phyloP scores from a whole-genome alignment of 2,113 vertebrate species.

The Tinamus guttatus region DNA sequence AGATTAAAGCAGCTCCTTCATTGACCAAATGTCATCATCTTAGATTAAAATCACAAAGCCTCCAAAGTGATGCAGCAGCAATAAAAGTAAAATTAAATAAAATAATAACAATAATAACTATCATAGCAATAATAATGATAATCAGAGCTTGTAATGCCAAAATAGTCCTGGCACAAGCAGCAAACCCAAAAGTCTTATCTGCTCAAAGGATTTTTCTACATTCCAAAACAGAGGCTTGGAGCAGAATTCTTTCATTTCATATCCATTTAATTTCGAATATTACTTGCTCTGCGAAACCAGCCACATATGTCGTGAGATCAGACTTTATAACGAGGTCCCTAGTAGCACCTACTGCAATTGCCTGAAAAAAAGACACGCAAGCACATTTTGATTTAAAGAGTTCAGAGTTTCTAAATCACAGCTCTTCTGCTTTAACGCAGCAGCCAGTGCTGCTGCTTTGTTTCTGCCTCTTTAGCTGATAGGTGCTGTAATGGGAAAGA shows the following conservation, averaged over 20 bases:
- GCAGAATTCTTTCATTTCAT: not conserved
- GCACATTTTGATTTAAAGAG: not conserved
- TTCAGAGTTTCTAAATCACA: slow-evolving; percentile 8
- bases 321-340: not conserved
- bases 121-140: not conserved
- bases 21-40: not conserved
- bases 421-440: not conserved
- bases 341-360: not conserved
- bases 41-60: not conserved
- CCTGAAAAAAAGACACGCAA: not conserved
- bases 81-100: not conserved
- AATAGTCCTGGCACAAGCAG: not conserved
- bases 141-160: not conserved
- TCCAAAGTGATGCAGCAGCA: not conserved
- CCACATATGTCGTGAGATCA: not conserved
- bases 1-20: not conserved
- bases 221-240: not conserved
- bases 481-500: not conserved
- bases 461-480: slow-evolving; percentile 3
- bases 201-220: not conserved
- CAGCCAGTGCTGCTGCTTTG: not conserved
- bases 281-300: not conserved
- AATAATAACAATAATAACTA: not conserved
- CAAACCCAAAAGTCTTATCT: not conserved
- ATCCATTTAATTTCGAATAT: not conserved